Conservation (phyloP, 2,888 invertebrate genomes). For the Ophion slaviceki region DNA sequence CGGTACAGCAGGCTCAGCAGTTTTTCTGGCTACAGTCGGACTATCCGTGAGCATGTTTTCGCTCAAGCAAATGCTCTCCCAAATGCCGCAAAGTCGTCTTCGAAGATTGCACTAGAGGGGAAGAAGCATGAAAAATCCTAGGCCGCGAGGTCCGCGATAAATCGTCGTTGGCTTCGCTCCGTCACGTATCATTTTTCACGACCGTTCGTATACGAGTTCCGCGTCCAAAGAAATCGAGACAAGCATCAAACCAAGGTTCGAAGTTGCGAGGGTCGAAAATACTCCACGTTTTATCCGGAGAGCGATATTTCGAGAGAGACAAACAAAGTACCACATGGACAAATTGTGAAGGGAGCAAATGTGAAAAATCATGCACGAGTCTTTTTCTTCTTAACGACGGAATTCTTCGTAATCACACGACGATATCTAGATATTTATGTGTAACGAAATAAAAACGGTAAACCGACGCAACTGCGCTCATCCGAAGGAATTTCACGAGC, state of each 20-base stretch:
- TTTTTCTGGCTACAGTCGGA: slow-evolving; percentile 79
- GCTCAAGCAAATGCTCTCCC: slow-evolving; percentile 78
- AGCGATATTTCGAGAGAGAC: neutral
- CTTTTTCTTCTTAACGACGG: neutral
- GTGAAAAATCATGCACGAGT: slow-evolving; percentile 28
- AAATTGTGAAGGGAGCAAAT: slow-evolving; percentile 15
- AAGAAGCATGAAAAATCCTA: slow-evolving; percentile 50
- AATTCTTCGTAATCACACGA: neutral
- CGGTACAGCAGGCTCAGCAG: slow-evolving; percentile 74
- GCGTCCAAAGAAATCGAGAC: neutral
- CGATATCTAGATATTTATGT: slow-evolving; percentile 41
- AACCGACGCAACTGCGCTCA: slow-evolving; percentile 9
- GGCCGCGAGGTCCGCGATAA: slow-evolving; percentile 6
- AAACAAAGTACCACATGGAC: neutral
- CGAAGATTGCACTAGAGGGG: slow-evolving; percentile 64
- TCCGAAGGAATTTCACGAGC: slow-evolving; percentile 31
- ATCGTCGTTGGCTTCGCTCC: slow-evolving; percentile 11
- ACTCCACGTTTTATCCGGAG: neutral
- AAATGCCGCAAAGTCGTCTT: slow-evolving; percentile 71
- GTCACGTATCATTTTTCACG: slow-evolving; percentile 24
- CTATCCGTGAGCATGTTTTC: slow-evolving; percentile 80
- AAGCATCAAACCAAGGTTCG: neutral
- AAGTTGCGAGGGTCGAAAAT: neutral
- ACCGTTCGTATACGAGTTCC: neutral
- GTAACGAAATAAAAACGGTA: slow-evolving; percentile 20